These are phyloP conservation scores for Peromyscus melanophrys DNA, from an alignment of 2,797 vertebrate genomes.

Conservation along the genomic window DNA sequence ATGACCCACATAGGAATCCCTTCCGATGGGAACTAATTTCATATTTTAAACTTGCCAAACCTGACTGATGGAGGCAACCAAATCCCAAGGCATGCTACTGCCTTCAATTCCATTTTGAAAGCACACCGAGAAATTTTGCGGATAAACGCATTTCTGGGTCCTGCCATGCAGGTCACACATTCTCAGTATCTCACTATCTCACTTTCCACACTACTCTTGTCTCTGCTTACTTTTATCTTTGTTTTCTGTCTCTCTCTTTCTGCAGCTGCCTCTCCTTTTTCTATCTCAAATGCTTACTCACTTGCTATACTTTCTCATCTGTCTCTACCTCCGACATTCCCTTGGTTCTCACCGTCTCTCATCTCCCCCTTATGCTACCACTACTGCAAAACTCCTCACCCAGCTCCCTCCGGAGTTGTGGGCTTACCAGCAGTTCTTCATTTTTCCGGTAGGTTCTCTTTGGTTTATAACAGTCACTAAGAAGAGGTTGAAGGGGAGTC, in stretches of 20 bases:
- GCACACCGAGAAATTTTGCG: background rate
- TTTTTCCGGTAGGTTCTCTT: conserved; percentile 70
- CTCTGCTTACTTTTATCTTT: background rate
- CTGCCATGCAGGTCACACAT: background rate
- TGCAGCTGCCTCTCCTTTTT: background rate
- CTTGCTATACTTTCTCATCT: background rate
- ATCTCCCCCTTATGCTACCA: background rate
- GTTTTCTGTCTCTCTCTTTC: background rate
- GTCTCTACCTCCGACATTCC: background rate
- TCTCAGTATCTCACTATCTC: background rate
- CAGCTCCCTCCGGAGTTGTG: background rate
- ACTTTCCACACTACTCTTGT: background rate
- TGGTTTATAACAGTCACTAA: conserved; percentile 55
- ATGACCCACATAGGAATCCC: conserved; percentile 68
- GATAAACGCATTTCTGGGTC: background rate
- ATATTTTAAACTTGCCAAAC: background rate
- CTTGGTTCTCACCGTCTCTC: rapidly evolving
- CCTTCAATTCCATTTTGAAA: conserved; percentile 17
- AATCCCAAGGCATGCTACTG: background rate
- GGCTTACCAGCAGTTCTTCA: conserved; percentile 90
- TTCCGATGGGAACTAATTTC: background rate
- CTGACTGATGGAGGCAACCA: background rate
- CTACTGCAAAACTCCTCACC: background rate
- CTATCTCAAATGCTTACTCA: background rate
- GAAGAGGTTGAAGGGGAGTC: conserved; percentile 36